Base-by-base conservation (phyloP, 2,113 vertebrate genomes). In the Colistium nudipinnis region DNA sequence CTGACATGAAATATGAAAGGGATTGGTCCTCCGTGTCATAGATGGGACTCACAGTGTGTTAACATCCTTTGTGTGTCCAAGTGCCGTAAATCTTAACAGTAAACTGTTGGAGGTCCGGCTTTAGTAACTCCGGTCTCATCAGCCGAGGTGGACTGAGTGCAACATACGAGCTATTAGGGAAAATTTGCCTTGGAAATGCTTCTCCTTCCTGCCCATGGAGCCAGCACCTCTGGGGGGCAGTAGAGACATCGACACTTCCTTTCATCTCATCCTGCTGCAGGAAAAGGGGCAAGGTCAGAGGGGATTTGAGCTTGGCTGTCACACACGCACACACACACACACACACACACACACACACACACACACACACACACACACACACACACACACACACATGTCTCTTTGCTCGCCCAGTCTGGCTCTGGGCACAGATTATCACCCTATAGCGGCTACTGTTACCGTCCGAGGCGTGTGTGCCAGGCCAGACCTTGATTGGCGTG, bases 261-360 rank as follows among this genome's bases (percentile, higher is more conserved):
- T 88, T 83, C 70, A 89, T 86, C 80, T 74, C 64, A 39, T 62
- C 76, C 66, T 84, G 77, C 79, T 71, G 60, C 73, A 83, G 84
- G 78, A 74, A 64, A 76, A 71, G 74, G 59, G 81, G 76, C 85
- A 89, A 90, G 88, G 90, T 91, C 91, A 90, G 86, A 76, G 51
- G 82, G 83, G 88, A 89, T 85, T 91, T 91, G 67, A 87, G 85
- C 84, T 78, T 85, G 83, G 87, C 84, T 88, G n/a, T n/a, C n/a
- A n/a, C n/a, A n/a, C n/a, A n/a, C n/a, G n/a, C n/a, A n/a, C n/a
- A n/a, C n/a, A n/a, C n/a, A n/a, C n/a, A n/a, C n/a, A n/a, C n/a
- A n/a, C n/a, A n/a, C n/a, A n/a, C n/a, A n/a, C n/a, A n/a, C n/a
- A n/a, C n/a, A n/a, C n/a, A n/a, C n/a, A n/a, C n/a, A n/a, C n/a